Evolutionary conservation across 2,113 vertebrate species (phyloP).

Genomic region (Blennius ocellaris): DNA sequence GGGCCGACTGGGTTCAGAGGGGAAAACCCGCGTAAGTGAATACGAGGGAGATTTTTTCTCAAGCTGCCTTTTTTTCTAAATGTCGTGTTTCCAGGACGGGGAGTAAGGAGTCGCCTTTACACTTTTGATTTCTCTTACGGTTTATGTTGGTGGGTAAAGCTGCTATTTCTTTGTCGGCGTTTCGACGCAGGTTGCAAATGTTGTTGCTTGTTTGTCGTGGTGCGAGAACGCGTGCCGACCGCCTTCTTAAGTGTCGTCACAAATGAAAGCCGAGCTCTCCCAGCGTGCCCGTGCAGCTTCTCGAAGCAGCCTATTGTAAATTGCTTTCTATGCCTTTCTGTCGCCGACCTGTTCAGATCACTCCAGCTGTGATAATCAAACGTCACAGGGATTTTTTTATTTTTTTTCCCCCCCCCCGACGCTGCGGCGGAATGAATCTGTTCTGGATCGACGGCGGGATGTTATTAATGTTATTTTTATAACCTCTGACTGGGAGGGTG

Average conservation of each 20-base stretch:
- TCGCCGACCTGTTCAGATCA: conserved; percentile 44
- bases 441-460: conserved; percentile 27
- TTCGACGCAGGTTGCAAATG: conserved; percentile 43
- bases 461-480: conserved; percentile 20
- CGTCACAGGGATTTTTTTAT: conserved; percentile 18
- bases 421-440: conserved; percentile 26
- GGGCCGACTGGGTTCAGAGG: too few relatives aligned
- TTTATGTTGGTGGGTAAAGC: conserved; percentile 19
- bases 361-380: conserved; percentile 68
- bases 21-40: conserved; percentile 3
- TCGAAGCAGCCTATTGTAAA: not conserved
- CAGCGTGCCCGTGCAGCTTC: conserved; percentile 26
- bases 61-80: conserved; percentile 65
- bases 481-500: conserved; percentile 23
- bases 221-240: conserved; percentile 9
- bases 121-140: conserved; percentile 23
- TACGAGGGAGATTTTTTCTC: conserved; percentile 42
- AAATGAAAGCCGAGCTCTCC: conserved; percentile 33
- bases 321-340: conserved; percentile 22
- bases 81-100: conserved; percentile 33
- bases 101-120: conserved; percentile 21
- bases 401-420: too few relatives aligned
- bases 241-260: conserved; percentile 32
- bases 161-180: conserved; percentile 57
- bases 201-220: conserved; percentile 36